phyloP scores from a whole-genome alignment of 2,797 vertebrate genomes.

The Tangara arthus region DNA sequence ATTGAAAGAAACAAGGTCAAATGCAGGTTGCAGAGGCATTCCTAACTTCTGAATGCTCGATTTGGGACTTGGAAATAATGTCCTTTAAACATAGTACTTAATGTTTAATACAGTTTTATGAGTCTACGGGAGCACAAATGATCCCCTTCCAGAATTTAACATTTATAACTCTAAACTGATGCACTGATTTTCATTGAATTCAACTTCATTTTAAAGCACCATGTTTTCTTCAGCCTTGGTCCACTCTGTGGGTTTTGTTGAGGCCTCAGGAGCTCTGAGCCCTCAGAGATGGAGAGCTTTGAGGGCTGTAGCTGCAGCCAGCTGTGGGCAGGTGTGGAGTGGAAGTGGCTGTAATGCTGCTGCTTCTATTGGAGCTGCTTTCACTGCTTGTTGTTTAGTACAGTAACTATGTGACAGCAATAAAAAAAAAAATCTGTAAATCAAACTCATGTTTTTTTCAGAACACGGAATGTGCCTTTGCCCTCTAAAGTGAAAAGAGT shows the following conservation, averaged over 20 bases:
- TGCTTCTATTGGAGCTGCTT: neutral
- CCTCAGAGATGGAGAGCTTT: neutral
- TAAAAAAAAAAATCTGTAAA: neutral
- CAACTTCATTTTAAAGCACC: neutral
- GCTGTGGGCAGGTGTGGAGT: neutral
- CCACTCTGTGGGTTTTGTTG: neutral
- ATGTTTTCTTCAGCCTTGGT: neutral
- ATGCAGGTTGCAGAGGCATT: neutral
- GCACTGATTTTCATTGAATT: constrained; percentile 7
- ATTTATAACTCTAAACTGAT: neutral
- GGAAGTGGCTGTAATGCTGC: neutral
- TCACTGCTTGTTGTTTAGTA: neutral
- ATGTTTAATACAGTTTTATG: neutral
- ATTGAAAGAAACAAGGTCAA: neutral
- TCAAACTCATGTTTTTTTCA: neutral
- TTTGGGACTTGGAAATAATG: neutral
- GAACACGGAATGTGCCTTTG: neutral
- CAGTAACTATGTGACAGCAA: neutral
- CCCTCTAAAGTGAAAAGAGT: neutral
- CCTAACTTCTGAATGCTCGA: neutral
- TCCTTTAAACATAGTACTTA: neutral
- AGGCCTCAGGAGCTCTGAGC: neutral
- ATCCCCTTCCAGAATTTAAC: neutral
- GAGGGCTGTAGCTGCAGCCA: neutral
- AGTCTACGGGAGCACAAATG: neutral